Conservation (phyloP, 2,888 invertebrate species). For the Malthinus flaveolus region DNA sequence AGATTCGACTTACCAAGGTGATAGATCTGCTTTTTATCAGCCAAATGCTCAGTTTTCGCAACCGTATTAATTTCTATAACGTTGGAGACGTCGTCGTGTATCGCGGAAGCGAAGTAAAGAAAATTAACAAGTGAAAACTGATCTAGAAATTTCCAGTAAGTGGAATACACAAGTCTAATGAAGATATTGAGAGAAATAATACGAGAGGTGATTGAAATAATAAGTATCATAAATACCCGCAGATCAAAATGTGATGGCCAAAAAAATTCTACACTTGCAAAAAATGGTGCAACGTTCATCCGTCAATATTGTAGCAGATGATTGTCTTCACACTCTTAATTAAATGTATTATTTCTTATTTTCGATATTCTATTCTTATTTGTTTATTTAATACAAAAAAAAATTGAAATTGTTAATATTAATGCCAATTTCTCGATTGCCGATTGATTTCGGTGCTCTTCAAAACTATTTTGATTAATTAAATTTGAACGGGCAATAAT, state of each 20-base stretch:
- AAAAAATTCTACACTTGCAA: slow-evolving; percentile 21
- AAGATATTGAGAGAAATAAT: slow-evolving; percentile 42
- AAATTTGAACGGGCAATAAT: slow-evolving; percentile 15
- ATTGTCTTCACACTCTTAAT: slow-evolving; percentile 24
- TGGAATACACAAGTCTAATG: slow-evolving; percentile 42
- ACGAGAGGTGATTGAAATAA: slow-evolving; percentile 29
- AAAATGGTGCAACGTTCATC: slow-evolving; percentile 13
- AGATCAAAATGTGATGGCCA: slow-evolving; percentile 14
- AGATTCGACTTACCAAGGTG: slow-evolving; percentile 61
- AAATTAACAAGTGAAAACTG: slow-evolving; percentile 49
- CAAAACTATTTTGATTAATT: too few relatives aligned
- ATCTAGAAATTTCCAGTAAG: slow-evolving; percentile 47
- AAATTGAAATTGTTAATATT: slow-evolving; percentile 29
- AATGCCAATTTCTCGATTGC: slow-evolving; percentile 11
- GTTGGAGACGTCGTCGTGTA: slow-evolving; percentile 44
- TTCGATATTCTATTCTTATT: slow-evolving; percentile 25
- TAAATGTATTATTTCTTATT: slow-evolving; percentile 31
- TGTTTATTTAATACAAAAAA: slow-evolving; percentile 21
- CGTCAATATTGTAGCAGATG: slow-evolving; percentile 17
- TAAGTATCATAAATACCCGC: slow-evolving; percentile 9
- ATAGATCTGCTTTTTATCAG: slow-evolving; percentile 62
- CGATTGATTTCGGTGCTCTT: too few relatives aligned
- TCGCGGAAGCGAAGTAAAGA: slow-evolving; percentile 50
- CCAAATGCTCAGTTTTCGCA: slow-evolving; percentile 67
- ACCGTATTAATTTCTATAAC: slow-evolving; percentile 63